Percentiles rank a stretch among this genome's conserved stretches.
phyloP scores from a whole-genome alignment of 2,888 invertebrate genomes.

The Petrolisthes manimaculis region DNA sequence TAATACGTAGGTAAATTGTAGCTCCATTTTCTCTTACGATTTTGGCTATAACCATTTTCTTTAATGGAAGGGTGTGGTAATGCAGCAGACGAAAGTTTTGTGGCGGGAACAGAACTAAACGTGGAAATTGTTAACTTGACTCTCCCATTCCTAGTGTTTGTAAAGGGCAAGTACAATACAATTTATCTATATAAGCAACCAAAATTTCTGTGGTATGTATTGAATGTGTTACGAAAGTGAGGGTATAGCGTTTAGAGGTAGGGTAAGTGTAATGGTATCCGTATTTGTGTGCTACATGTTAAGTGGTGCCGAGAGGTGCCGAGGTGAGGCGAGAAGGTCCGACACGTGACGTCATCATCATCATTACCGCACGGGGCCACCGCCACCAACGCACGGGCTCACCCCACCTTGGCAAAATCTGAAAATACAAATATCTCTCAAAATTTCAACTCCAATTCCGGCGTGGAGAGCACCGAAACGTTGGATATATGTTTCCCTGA shows the following conservation, averaged over 20 bases:
- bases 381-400: constrained; percentile 14
- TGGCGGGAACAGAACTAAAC: constrained; percentile 16
- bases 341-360: not conserved
- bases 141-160: no score
- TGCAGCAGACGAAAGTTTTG: constrained; percentile 51
- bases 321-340: not conserved
- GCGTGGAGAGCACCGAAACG: constrained; percentile 51
- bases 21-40: constrained; percentile 40
- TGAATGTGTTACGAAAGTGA: no score
- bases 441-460: constrained; percentile 58
- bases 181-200: no score
- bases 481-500: constrained; percentile 65
- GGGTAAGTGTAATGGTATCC: no score
- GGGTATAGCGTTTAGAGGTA: no score
- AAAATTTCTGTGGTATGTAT: no score
- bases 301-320: not conserved
- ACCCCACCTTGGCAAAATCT: constrained; percentile 48
- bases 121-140: no score
- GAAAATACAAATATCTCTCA: constrained; percentile 51
- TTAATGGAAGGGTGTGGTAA: constrained; percentile 62
- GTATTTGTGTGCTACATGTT: not conserved
- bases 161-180: no score
- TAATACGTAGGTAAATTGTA: constrained; percentile 8
- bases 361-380: constrained; percentile 49
- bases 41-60: constrained; percentile 54